phyloP scores from a whole-genome alignment of 1,140 invertebrate species.

The Bombus superbus region DNA sequence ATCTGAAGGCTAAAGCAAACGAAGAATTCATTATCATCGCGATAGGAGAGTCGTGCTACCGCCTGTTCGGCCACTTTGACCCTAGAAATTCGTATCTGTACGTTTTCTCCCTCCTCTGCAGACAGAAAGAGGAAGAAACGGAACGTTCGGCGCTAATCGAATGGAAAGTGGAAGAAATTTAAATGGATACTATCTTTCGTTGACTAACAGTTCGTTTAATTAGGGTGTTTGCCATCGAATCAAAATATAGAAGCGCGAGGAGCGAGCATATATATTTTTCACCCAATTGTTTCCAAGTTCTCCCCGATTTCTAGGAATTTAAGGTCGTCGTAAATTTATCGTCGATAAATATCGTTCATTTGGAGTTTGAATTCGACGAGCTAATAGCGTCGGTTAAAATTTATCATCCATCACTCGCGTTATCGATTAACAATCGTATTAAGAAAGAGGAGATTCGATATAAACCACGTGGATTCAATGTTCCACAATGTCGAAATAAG shows the following conservation, averaged over 20 bases:
- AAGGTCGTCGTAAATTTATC: background rate
- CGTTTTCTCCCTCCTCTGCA: too few species aligned
- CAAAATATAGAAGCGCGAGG: background rate
- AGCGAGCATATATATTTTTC: background rate
- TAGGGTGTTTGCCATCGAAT: background rate
- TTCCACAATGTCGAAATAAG: too few species aligned
- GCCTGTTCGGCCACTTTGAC: conserved; percentile 2
- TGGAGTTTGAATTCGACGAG: too few species aligned
- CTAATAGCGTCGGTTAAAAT: too few species aligned
- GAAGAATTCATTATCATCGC: conserved; percentile 62
- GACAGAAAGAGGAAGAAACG: background rate
- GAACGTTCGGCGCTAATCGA: background rate
- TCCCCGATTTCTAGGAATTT: background rate
- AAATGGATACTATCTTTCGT: background rate
- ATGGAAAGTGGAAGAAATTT: conserved; percentile 26
- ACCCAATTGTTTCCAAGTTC: background rate
- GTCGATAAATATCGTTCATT: background rate
- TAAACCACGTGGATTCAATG: too few species aligned
- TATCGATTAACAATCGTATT: too few species aligned
- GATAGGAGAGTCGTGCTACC: conserved; percentile 1
- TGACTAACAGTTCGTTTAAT: background rate
- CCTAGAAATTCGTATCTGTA: background rate
- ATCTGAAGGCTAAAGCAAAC: conserved; percentile 59
- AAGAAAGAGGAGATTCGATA: too few species aligned
- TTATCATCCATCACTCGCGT: too few species aligned